These are phyloP conservation scores for Glossosoma conforme DNA, from an alignment of 1,140 invertebrate species.

Conservation along the genomic window DNA sequence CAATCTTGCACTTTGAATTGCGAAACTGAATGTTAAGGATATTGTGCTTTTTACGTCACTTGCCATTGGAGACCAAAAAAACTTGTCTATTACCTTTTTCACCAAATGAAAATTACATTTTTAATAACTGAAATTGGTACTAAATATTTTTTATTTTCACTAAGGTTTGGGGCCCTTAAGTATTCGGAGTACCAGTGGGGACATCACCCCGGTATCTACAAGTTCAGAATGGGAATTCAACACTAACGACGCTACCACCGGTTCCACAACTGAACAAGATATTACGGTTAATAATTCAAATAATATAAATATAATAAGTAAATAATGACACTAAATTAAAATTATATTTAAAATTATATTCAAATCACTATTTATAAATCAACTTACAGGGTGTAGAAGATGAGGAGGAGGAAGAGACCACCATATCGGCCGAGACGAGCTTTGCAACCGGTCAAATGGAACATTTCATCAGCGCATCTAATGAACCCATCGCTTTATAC, in stretches of 20 bases:
- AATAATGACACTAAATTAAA: background rate
- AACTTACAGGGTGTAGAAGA: conserved; percentile 42
- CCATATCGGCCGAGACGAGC: conserved; percentile 46
- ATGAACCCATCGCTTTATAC: too few relatives aligned
- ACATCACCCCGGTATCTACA: conserved; percentile 56
- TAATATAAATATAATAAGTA: too few relatives aligned
- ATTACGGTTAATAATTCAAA: conserved; percentile 40
- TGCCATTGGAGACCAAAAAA: too few relatives aligned
- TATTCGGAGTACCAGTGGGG: conserved; percentile 48
- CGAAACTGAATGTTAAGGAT: background rate
- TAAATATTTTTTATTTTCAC: conserved; percentile 42
- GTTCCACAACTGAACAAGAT: conserved; percentile 52
- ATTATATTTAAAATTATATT: background rate
- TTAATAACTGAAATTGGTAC: too few relatives aligned
- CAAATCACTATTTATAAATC: background rate
- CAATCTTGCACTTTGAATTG: too few relatives aligned
- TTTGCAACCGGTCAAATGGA: conserved; percentile 33
- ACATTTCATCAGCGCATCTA: too few relatives aligned
- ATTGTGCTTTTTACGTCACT: too few relatives aligned
- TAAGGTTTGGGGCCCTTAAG: conserved; percentile 26
- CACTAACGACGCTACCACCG: conserved; percentile 53
- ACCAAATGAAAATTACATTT: too few relatives aligned
- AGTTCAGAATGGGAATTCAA: conserved; percentile 54
- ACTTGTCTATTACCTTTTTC: too few relatives aligned
- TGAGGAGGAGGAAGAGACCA: conserved; percentile 51